Base-by-base conservation (phyloP, 2,797 vertebrate species). In the Sebastes taczanowskii region DNA sequence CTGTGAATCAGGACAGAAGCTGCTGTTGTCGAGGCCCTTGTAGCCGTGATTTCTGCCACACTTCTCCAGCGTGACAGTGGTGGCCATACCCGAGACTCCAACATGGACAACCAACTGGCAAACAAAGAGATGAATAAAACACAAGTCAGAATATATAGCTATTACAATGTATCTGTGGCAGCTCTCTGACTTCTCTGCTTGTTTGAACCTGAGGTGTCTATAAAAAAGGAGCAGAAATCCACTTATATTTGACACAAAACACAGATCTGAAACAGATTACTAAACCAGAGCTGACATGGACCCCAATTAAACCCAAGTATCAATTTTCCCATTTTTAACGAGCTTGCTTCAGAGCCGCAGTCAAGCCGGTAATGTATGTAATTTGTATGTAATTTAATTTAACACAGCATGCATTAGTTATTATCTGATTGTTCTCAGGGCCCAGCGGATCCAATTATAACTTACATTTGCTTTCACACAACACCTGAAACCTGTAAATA, bases 1-100 rank as follows among this genome's bases (percentile, higher is more conserved):
- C 89, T 97, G 97, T 0, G 97, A 97, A 86, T 96, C 96, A 0
- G 98, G 98, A 91, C 97, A 97, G 94, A 98, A 98, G 38, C 92
- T 94, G 78, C 97, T 97, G 94, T 99, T 99, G 96, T 99, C 98
- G 79, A 97, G 93, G 5, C 97, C 96, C 69, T 94, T 95, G 80
- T 99, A 99, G 25, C 98, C 98, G 0, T 95, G 96, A 71, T 99
- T 99, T 88, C 97, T 97, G 34, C 98, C 98, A 29, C 98, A 97
- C 61, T 98, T 98, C 90, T 99, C 98, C 87, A 99, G 87, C 0
- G 98, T 99, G 69, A 99, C 97, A 0, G 97, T 96, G 3, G 97
- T 97, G 11, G 98, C 98, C 97, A 98, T 98, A 55, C 98, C 97
- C 0, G 98, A 99, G 30, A 99, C 97, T 0, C 98, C 98, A 0